Conservation (phyloP, 2,888 invertebrate species). For the Napeogenes sylphis region DNA sequence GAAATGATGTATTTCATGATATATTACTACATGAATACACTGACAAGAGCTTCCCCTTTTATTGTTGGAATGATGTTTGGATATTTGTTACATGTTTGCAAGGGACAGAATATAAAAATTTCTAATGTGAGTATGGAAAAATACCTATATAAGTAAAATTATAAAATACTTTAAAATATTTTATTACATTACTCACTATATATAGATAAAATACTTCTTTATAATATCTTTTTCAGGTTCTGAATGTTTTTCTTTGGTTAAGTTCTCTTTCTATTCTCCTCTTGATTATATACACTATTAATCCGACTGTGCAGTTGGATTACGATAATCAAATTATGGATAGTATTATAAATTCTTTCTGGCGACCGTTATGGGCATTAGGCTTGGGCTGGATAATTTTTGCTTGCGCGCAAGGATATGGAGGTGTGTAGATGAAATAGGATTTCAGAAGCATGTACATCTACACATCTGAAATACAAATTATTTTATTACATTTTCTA, state of each 20-base stretch:
- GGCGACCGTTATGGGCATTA: constrained; percentile 49
- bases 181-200: no score
- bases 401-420: constrained; percentile 57
- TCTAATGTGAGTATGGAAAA: constrained; percentile 33
- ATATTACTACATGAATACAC: constrained; percentile 49
- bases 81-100: constrained; percentile 60
- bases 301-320: constrained; percentile 13
- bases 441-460: neutral
- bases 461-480: neutral
- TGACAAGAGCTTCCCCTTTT: constrained; percentile 48
- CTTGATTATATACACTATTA: neutral
- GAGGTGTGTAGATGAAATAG: constrained; percentile 43
- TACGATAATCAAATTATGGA: constrained; percentile 33
- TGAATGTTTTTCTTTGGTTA: neutral
- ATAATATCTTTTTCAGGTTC: neutral
- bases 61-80: constrained; percentile 48
- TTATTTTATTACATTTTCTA: no score
- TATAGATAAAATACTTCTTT: no score
- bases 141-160: neutral
- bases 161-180: no score
- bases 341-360: constrained; percentile 41
- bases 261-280: neutral
- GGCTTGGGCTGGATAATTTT: constrained; percentile 53
- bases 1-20: constrained; percentile 31
- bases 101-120: constrained; percentile 27